These are phyloP conservation scores for Xestia ashworthii DNA, from an alignment of 2,888 invertebrate genomes.

Conservation along the genomic window DNA sequence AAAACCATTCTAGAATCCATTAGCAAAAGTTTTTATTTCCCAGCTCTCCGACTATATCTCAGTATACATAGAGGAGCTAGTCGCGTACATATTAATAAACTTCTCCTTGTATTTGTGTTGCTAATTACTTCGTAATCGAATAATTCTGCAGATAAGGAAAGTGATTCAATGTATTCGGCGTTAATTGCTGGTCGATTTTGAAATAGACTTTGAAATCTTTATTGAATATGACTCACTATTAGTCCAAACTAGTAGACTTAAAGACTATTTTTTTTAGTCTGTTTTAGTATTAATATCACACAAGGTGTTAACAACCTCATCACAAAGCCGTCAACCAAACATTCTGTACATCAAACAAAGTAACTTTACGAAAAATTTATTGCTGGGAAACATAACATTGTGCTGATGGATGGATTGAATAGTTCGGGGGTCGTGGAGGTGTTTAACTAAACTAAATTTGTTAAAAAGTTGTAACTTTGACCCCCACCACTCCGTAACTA, in stretches of 20 bases:
- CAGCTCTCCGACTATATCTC: slow-evolving; percentile 14
- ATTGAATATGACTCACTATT: slow-evolving; percentile 24
- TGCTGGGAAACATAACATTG: too few species aligned
- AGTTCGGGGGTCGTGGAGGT: too few species aligned
- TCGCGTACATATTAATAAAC: slow-evolving; percentile 43
- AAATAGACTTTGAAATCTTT: slow-evolving; percentile 39
- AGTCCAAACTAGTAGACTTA: background rate
- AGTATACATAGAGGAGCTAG: slow-evolving; percentile 14
- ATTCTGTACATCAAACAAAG: too few species aligned
- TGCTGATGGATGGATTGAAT: too few species aligned
- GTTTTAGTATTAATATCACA: background rate
- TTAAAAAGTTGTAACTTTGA: too few species aligned
- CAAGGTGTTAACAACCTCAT: too few species aligned
- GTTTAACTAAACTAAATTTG: too few species aligned
- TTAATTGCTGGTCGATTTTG: slow-evolving; percentile 46
- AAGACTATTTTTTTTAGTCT: background rate
- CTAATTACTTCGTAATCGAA: slow-evolving; percentile 50
- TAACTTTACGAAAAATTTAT: too few species aligned
- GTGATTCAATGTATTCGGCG: slow-evolving; percentile 44
- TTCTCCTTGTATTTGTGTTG: slow-evolving; percentile 38
- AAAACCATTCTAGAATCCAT: background rate
- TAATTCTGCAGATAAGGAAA: slow-evolving; percentile 54
- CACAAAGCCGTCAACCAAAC: too few species aligned
- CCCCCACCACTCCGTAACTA: too few species aligned
- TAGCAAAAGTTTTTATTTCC: background rate